phyloP scores from a whole-genome alignment of 2,113 vertebrate species.

The cattle (Bos taurus) region DNA sequence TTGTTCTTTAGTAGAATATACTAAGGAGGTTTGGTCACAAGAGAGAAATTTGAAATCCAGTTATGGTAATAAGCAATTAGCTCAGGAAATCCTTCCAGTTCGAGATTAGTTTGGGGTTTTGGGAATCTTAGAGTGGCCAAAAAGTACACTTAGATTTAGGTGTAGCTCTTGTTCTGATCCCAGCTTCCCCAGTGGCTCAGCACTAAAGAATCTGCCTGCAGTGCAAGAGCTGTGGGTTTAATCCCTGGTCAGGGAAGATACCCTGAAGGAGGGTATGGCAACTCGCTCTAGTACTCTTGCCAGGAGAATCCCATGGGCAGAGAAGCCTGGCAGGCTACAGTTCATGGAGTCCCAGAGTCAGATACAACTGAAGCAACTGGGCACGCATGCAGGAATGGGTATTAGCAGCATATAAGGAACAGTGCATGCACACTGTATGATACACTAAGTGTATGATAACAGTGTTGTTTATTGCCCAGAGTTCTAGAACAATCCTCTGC shows the following conservation, averaged over 20 bases:
- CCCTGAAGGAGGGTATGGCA: not conserved
- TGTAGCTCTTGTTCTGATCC: not conserved
- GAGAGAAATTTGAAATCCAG: not conserved
- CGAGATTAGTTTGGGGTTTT: accelerated
- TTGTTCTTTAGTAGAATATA: not conserved
- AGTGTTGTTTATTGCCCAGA: not conserved
- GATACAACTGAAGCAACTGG: not conserved
- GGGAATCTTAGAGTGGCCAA: not conserved
- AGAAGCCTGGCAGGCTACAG: not conserved
- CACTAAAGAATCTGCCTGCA: not conserved
- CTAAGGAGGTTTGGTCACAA: not conserved
- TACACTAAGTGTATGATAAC: not conserved
- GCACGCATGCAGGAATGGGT: not conserved
- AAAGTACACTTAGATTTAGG: not conserved
- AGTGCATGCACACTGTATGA: not conserved
- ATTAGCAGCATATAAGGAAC: not conserved
- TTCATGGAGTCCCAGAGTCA: not conserved
- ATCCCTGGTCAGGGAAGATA: not conserved
- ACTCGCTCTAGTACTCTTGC: not conserved
- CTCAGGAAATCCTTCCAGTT: not conserved
- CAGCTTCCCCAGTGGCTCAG: not conserved
- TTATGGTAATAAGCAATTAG: not conserved
- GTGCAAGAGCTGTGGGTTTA: accelerated
- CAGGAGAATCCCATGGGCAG: not conserved
- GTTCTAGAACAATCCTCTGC: not conserved